Evolutionary conservation across 1,140 invertebrate species (phyloP).

Genomic region (Halictus rubicundus): DNA sequence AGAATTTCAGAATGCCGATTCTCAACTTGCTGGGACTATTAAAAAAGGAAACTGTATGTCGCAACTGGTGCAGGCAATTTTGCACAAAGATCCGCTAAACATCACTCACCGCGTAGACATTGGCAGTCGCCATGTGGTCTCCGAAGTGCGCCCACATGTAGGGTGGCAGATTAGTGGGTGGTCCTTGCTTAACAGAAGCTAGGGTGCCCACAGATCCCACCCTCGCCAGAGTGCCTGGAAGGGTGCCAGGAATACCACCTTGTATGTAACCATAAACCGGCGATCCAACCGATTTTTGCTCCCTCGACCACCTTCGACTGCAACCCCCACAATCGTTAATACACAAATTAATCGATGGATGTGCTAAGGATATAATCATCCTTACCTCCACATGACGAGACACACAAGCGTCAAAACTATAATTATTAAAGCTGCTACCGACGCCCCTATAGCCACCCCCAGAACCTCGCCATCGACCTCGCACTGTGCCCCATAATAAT

Average conservation of each 20-base stretch:
- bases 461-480: slow-evolving; percentile 95
- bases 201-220: slow-evolving; percentile 80
- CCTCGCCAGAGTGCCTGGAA: slow-evolving; percentile 70
- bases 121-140: slow-evolving; percentile 90
- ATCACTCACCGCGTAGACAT: slow-evolving; percentile 89
- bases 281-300: slow-evolving; percentile 90
- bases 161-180: slow-evolving; percentile 74
- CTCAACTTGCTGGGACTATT: too few relatives aligned
- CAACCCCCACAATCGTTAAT: slow-evolving; percentile 20
- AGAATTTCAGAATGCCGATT: too few relatives aligned
- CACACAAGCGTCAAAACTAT: slow-evolving; percentile 93
- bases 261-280: slow-evolving; percentile 92
- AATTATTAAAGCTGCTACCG: slow-evolving; percentile 92
- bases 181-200: slow-evolving; percentile 82
- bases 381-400: slow-evolving; percentile 94
- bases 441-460: slow-evolving; percentile 93
- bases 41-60: too few relatives aligned
- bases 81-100: too few relatives aligned
- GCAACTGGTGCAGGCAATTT: too few relatives aligned
- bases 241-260: slow-evolving; percentile 81
- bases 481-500: slow-evolving; percentile 93
- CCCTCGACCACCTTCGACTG: slow-evolving; percentile 92
- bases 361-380: not conserved
- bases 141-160: slow-evolving; percentile 90
- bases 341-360: too few relatives aligned